phyloP scores from a whole-genome alignment of 2,888 invertebrate species.

The Ephialtes manifestator region DNA sequence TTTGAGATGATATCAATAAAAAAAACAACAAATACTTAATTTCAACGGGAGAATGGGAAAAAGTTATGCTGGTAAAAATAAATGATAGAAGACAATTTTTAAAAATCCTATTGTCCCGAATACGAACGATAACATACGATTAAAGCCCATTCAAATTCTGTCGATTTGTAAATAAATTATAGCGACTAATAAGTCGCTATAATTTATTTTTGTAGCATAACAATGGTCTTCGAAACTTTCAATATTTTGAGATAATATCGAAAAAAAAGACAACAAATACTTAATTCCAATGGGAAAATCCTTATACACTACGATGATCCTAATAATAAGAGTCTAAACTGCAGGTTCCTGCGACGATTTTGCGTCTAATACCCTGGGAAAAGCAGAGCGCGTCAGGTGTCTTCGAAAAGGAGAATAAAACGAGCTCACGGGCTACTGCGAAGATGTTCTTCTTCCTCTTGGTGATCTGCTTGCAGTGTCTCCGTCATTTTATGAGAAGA shows the following conservation, averaged over 20 bases:
- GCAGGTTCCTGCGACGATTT: slow-evolving; percentile 20
- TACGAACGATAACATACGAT: too few species aligned
- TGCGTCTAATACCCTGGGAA: slow-evolving; percentile 25
- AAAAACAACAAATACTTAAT: background rate
- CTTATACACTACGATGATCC: background rate
- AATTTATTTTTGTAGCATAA: too few species aligned
- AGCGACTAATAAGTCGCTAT: too few species aligned
- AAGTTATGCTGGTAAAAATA: too few species aligned
- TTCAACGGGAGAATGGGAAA: background rate
- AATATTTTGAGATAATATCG: background rate
- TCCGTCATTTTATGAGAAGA: slow-evolving; percentile 24
- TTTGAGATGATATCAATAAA: background rate
- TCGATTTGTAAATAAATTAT: too few species aligned
- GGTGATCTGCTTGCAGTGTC: slow-evolving; percentile 49
- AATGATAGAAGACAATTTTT: too few species aligned
- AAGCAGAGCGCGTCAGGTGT: slow-evolving; percentile 52
- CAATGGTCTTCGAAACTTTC: background rate
- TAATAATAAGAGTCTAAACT: background rate
- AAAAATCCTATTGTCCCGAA: too few species aligned
- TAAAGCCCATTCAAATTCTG: too few species aligned
- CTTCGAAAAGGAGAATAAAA: slow-evolving; percentile 59
- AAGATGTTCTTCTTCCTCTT: slow-evolving; percentile 1
- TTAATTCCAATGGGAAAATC: background rate
- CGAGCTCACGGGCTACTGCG: slow-evolving; percentile 10
- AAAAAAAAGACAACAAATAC: background rate